A percentile compares a stretch with the other conserved stretches of the same genome.
Conservation (phyloP, 2,113 vertebrate species). For the Beaufortia kweichowensis region DNA sequence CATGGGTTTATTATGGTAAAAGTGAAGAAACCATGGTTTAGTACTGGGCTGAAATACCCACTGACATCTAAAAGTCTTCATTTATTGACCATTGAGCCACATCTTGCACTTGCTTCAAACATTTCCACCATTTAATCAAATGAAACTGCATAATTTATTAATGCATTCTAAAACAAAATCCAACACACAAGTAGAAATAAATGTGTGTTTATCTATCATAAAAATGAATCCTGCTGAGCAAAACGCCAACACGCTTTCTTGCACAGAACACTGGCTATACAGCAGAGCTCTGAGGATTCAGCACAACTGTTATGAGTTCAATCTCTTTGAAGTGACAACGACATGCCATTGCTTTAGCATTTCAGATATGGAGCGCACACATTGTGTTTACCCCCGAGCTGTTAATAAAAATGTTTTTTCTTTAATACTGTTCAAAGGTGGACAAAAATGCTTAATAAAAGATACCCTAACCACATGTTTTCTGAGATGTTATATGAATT, state of each 20-base stretch:
- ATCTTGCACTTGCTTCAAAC: not conserved
- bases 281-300: conserved; percentile 14
- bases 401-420: not conserved
- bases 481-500: conserved; percentile 13
- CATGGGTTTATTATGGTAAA: too few relatives aligned
- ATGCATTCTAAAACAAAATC: not conserved
- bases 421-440: not conserved
- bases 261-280: conserved; percentile 10
- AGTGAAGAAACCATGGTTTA: not conserved
- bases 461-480: not conserved
- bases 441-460: not conserved
- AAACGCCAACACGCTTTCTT: conserved; percentile 9
- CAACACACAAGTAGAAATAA: not conserved
- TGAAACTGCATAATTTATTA: not conserved
- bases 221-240: conserved; percentile 13
- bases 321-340: conserved; percentile 20
- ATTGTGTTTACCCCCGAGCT: not conserved
- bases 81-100: not conserved
- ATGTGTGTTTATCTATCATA: not conserved
- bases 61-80: not conserved
- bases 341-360: not conserved
- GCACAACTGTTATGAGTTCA: conserved; percentile 4
- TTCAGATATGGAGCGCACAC: not conserved
- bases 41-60: conserved; percentile 23
- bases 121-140: too few relatives aligned